Evolutionary conservation across 2,888 invertebrate genomes (phyloP), one percentile per base, ranked within the genome.

Genomic region (Venustoraphidia nigricollis): DNA sequence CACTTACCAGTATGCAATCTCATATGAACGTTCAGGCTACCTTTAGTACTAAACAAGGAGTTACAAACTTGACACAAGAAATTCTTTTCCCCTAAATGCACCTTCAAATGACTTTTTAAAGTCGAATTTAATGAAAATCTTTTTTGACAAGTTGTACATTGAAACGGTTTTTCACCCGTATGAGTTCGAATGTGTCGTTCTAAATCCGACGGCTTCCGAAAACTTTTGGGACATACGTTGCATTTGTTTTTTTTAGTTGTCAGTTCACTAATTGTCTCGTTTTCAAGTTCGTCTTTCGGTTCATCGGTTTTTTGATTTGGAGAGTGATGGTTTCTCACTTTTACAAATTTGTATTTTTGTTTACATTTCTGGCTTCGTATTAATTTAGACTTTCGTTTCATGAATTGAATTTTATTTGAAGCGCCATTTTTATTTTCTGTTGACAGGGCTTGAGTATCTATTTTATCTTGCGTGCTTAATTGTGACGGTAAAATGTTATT

Each of bases 191-290:
- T 66, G 58, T 83, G 83, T 3, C 81, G 68, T 42, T 73, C 71
- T 42, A 81, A 66, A 65, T 83, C 82, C 46, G 78, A 79, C 0
- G 77, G 77, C 58, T 82, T 82, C 54, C 77, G 75, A 59, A 83
- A 83, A 50, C 71, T 71, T 60, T 81, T 82, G 10, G 68, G 64
- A 60, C 83, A 83, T 55, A 62, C 72, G 49, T 64, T 66, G 64
- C 80, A 69, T 60, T 68, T 54, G 63, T 76, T 67, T 47, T 47
- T 47, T 13, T 36, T 47, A 27, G 27, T 27, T 6, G 17, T 17
- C 17, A 17, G 17, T 3, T 17, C 17, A 17, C 4, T 17, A 17
- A 17, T 17, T 17, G 27, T 6, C 27, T 27, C 27, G 6, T 27
- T 27, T 27, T 27, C 27, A 6, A 6, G 6, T 27, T 6, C 27